Percentiles rank a stretch among this genome's conserved stretches.
These are phyloP conservation scores for Carassius auratus DNA, from an alignment of 2,113 vertebrate species.

Conservation along the genomic window DNA sequence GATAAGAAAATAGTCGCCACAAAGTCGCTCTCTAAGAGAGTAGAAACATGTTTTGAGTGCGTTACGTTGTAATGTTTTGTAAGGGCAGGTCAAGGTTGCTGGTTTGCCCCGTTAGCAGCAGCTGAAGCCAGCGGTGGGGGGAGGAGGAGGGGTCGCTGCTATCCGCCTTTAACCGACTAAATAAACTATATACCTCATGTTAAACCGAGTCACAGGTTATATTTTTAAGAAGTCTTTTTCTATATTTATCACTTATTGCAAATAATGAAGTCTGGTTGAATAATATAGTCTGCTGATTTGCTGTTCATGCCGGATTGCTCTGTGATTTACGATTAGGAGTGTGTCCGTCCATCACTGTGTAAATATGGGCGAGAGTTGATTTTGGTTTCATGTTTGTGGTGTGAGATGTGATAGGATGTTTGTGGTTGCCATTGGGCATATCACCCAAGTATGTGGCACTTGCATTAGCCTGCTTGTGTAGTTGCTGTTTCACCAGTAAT, in stretches of 20 bases:
- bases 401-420: background rate
- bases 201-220: background rate
- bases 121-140: conserved; percentile 20
- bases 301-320: background rate
- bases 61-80: conserved; percentile 11
- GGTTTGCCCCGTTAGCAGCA: conserved; percentile 35
- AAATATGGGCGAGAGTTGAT: background rate
- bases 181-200: background rate
- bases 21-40: background rate
- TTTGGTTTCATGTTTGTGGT: background rate
- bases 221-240: background rate
- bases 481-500: background rate
- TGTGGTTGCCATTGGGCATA: background rate
- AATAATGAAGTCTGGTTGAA: background rate
- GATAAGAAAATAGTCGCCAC: background rate
- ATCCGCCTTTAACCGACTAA: background rate
- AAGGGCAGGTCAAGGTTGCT: conserved; percentile 46
- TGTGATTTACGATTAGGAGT: background rate
- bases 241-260: background rate
- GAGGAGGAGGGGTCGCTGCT: conserved; percentile 21
- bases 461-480: background rate
- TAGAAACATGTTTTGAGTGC: background rate
- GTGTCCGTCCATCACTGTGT: background rate
- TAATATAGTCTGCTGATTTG: background rate
- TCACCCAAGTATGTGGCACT: background rate